Conservation (phyloP, 2,113 vertebrate genomes). For the Saguinus imperator region DNA sequence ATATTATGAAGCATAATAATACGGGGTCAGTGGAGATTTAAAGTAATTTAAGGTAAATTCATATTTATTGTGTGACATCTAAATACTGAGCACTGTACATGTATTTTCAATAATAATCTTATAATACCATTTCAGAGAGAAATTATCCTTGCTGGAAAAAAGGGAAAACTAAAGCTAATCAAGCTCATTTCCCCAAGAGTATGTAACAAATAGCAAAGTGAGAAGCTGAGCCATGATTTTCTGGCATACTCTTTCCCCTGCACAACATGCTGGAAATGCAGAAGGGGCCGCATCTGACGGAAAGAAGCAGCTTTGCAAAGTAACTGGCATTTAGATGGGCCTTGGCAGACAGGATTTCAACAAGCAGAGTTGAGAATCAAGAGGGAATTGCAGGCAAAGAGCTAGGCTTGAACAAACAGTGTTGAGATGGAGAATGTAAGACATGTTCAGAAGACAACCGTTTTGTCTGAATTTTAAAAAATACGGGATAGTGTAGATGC, state of each 20-base stretch:
- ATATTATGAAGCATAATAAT: accelerated
- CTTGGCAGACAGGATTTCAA: background rate
- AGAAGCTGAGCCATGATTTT: background rate
- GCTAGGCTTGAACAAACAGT: too few relatives aligned
- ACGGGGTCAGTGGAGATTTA: background rate
- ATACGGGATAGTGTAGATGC: too few relatives aligned
- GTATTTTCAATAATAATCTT: background rate
- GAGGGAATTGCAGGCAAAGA: background rate
- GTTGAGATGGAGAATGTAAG: accelerated
- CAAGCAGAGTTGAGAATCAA: background rate
- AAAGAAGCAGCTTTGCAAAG: background rate
- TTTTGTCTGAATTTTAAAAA: background rate
- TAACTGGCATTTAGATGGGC: background rate
- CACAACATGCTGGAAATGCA: background rate
- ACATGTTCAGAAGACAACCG: background rate
- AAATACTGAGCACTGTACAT: background rate
- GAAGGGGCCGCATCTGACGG: accelerated
- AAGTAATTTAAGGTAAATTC: background rate
- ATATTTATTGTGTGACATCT: background rate
- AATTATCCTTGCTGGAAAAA: background rate
- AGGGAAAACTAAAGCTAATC: background rate
- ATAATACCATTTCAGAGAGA: background rate
- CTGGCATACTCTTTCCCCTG: too few relatives aligned
- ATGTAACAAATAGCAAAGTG: background rate
- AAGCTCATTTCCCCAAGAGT: background rate